These are phyloP conservation scores for Hylyphantes graminicola DNA, from an alignment of 1,140 invertebrate species.

Conservation along the genomic window DNA sequence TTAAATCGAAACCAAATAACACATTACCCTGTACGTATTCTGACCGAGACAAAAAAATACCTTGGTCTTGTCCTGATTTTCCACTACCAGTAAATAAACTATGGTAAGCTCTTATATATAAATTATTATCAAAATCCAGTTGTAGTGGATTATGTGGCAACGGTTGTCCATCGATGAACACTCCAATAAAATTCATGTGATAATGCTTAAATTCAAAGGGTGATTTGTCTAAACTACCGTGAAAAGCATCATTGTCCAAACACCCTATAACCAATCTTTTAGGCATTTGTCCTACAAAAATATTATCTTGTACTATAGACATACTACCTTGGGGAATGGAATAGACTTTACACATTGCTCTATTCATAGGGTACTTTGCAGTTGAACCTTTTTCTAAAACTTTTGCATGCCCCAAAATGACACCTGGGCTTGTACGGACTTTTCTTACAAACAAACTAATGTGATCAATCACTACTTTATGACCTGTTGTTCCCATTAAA, in stretches of 20 bases:
- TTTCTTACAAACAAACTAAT: slow-evolving; percentile 7
- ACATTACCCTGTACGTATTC: neutral
- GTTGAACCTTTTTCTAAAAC: slow-evolving; percentile 10
- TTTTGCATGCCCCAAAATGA: slow-evolving; percentile 26
- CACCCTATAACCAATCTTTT: slow-evolving; percentile 14
- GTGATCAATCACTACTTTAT: slow-evolving; percentile 4
- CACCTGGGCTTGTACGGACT: slow-evolving; percentile 1
- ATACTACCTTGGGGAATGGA: slow-evolving; percentile 13
- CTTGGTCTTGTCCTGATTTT: slow-evolving; percentile 1
- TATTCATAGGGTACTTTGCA: neutral
- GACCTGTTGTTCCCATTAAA: neutral
- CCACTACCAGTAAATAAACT: slow-evolving; percentile 11
- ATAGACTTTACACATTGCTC: slow-evolving; percentile 6
- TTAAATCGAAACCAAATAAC: neutral
- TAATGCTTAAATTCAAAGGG: slow-evolving; percentile 29
- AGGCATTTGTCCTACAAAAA: slow-evolving; percentile 25
- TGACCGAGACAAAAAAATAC: neutral
- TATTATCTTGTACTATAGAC: slow-evolving; percentile 18
- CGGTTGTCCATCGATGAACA: slow-evolving; percentile 2
- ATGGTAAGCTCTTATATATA: slow-evolving; percentile 10
- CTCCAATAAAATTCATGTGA: slow-evolving; percentile 4
- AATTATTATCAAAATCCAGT: slow-evolving; percentile 2
- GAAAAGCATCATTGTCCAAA: slow-evolving; percentile 13
- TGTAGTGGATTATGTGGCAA: neutral
- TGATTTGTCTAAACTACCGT: neutral